Percentiles rank a stretch among this genome's conserved stretches.
These are phyloP conservation scores for Odontocerum albicorne DNA, from an alignment of 2,888 invertebrate genomes.

Conservation along the genomic window DNA sequence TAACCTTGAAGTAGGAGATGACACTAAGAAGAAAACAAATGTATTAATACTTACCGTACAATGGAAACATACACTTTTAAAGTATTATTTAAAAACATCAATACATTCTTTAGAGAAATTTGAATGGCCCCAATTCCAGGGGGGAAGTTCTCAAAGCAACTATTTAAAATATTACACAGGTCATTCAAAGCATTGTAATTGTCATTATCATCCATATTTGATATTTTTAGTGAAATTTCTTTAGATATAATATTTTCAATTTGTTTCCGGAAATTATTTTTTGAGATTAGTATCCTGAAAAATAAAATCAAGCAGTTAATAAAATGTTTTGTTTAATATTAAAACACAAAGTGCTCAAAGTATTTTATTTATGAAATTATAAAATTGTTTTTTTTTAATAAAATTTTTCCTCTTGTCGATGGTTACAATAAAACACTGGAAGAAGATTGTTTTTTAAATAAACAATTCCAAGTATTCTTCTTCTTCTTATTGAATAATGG, in stretches of 20 bases:
- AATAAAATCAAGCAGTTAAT: slow-evolving; percentile 5
- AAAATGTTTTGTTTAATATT: no score
- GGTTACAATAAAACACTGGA: no score
- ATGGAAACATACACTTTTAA: slow-evolving; percentile 40
- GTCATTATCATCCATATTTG: neutral
- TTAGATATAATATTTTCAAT: slow-evolving; percentile 12
- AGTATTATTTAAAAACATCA: slow-evolving; percentile 41
- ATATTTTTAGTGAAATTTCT: slow-evolving; percentile 7
- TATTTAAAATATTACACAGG: slow-evolving; percentile 27
- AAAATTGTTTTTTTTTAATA: no score
- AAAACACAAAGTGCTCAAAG: no score
- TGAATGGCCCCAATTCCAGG: slow-evolving; percentile 42
- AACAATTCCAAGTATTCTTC: no score
- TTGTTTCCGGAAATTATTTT: slow-evolving; percentile 4
- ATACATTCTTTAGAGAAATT: slow-evolving; percentile 37
- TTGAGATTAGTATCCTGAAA: slow-evolving; percentile 21
- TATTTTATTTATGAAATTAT: no score
- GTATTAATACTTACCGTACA: slow-evolving; percentile 33
- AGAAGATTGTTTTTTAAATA: no score
- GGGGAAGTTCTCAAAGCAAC: slow-evolving; percentile 43
- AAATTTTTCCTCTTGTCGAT: no score
- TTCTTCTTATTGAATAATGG: no score
- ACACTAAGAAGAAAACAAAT: no score
- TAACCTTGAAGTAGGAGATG: no score
- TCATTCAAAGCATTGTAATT: slow-evolving; percentile 25